These are phyloP conservation scores for Leucophenga maculata DNA, from an alignment of 2,888 invertebrate genomes.

Conservation along the genomic window DNA sequence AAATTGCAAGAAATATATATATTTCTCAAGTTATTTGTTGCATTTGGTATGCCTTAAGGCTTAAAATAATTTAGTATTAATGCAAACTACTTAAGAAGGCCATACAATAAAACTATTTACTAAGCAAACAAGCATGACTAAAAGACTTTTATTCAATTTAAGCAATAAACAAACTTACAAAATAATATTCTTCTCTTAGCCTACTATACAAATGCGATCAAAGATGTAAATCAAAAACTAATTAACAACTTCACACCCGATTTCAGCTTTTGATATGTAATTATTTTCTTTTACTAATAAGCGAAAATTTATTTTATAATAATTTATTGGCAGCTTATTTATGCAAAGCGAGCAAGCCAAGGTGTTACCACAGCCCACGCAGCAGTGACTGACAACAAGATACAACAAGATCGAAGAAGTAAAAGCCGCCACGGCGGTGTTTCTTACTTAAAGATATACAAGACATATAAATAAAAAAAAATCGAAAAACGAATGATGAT, in stretches of 20 bases:
- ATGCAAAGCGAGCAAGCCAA: not conserved
- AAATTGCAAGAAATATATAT: too few species aligned
- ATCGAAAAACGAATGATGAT: too few species aligned
- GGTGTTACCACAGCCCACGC: conserved; percentile 51
- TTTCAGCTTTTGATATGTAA: conserved; percentile 6
- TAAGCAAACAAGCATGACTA: conserved; percentile 4
- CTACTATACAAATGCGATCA: conserved; percentile 26
- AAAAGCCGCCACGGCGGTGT: too few species aligned
- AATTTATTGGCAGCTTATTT: conserved; percentile 30
- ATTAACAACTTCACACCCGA: conserved; percentile 59
- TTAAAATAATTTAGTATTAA: conserved; percentile 24
- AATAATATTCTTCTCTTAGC: too few species aligned
- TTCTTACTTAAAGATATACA: too few species aligned
- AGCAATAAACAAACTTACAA: too few species aligned
- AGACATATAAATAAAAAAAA: too few species aligned
- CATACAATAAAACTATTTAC: conserved; percentile 5
- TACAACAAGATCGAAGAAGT: too few species aligned
- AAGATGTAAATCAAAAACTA: conserved; percentile 47
- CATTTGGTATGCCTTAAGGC: conserved; percentile 20
- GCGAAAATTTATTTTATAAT: conserved; percentile 52
- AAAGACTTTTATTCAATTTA: too few species aligned
- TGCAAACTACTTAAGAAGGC: too few species aligned
- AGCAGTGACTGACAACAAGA: conserved; percentile 5
- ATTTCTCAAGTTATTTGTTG: too few species aligned
- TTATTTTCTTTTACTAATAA: conserved; percentile 44